These are phyloP conservation scores for Nerophis lumbriciformis DNA, from an alignment of 2,113 vertebrate species.

Conservation along the genomic window DNA sequence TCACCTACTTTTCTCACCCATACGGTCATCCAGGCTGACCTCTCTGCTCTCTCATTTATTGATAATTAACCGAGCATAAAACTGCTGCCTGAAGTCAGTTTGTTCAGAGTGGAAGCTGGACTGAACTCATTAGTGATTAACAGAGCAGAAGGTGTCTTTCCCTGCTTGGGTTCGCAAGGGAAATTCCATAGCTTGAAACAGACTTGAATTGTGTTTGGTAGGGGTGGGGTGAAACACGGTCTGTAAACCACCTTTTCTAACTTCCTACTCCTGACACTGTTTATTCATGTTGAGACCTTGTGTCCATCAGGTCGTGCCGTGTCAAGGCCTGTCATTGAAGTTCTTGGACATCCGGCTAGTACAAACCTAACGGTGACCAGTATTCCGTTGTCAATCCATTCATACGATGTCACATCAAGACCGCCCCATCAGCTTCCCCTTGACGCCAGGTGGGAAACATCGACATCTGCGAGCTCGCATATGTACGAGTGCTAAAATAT, in stretches of 20 bases:
- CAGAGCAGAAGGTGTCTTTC: slow-evolving; percentile 73
- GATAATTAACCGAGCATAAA: slow-evolving; percentile 81
- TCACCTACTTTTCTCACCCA: slow-evolving; percentile 59
- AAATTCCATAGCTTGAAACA: slow-evolving; percentile 40
- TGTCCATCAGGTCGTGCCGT: slow-evolving; percentile 67
- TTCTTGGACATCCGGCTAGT: slow-evolving; percentile 73
- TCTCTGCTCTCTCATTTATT: slow-evolving; percentile 69
- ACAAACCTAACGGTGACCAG: slow-evolving; percentile 75
- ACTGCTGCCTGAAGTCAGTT: slow-evolving; percentile 63
- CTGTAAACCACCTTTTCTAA: too few species aligned
- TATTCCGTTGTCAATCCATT: slow-evolving; percentile 75
- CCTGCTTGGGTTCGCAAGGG: slow-evolving; percentile 49
- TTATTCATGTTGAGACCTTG: slow-evolving; percentile 11
- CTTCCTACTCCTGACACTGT: slow-evolving; percentile 7
- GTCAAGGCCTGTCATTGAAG: slow-evolving; percentile 68
- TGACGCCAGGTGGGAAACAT: slow-evolving; percentile 80
- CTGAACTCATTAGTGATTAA: slow-evolving; percentile 78
- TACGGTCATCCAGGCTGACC: slow-evolving; percentile 52
- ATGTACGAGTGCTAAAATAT: not conserved
- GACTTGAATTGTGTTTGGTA: slow-evolving; percentile 2
- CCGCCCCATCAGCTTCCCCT: slow-evolving; percentile 69
- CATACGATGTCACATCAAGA: slow-evolving; percentile 64
- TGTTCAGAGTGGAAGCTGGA: slow-evolving; percentile 67
- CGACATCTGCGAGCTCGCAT: not conserved
- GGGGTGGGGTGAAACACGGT: too few species aligned